Conservation (phyloP, 2,888 invertebrate species). For the Eumerus sabulonum region DNA sequence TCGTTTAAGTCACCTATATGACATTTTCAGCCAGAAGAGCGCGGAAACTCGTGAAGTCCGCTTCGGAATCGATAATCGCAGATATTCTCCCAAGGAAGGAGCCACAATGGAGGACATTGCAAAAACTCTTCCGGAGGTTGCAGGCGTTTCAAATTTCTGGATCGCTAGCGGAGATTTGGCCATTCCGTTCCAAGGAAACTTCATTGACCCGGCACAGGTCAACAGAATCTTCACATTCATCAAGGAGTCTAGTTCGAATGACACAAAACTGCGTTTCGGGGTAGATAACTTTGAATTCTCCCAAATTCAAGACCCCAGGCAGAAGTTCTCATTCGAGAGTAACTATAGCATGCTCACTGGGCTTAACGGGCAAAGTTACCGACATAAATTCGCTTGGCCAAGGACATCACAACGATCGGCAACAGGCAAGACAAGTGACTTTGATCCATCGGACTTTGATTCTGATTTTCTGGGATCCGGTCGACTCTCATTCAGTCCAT, state of each 20-base stretch:
- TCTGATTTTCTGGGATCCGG: slow-evolving; percentile 58
- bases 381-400: slow-evolving; percentile 74
- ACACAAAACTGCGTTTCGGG: slow-evolving; percentile 72
- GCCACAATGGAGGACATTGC: slow-evolving; percentile 55
- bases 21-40: slow-evolving; percentile 75
- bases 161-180: slow-evolving; percentile 75
- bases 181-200: slow-evolving; percentile 75
- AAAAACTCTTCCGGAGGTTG: slow-evolving; percentile 66
- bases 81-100: slow-evolving; percentile 68
- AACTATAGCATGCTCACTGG: slow-evolving; percentile 75
- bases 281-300: slow-evolving; percentile 76
- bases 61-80: slow-evolving; percentile 76
- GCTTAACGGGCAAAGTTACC: slow-evolving; percentile 71
- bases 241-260: slow-evolving; percentile 62
- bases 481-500: slow-evolving; percentile 72
- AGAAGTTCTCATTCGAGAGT: slow-evolving; percentile 72
- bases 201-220: slow-evolving; percentile 71
- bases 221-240: slow-evolving; percentile 73
- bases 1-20: slow-evolving; percentile 72
- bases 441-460: slow-evolving; percentile 74
- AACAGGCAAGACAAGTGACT: slow-evolving; percentile 73
- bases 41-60: slow-evolving; percentile 72
- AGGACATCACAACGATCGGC: slow-evolving; percentile 61
- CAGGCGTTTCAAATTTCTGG: slow-evolving; percentile 76
- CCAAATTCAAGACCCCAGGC: slow-evolving; percentile 70